A percentile compares a stretch with the other conserved stretches of the same genome.
Evolutionary conservation across 2,113 vertebrate genomes (phyloP).

Genomic region (Suricata suricatta): DNA sequence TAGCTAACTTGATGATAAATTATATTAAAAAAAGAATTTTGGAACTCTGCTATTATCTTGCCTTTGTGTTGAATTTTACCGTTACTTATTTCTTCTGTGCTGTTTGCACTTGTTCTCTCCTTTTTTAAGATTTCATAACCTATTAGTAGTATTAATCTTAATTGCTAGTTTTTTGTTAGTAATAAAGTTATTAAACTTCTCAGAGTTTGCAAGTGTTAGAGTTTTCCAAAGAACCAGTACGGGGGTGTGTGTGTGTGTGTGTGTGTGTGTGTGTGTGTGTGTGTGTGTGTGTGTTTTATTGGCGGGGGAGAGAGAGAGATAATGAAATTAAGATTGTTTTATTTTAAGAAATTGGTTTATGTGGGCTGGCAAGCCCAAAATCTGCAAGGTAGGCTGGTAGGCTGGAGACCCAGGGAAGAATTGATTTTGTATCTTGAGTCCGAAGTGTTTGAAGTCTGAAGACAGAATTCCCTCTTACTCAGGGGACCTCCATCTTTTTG

Average conservation of each 20-base stretch:
- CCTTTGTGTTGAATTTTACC: slow-evolving; percentile 1
- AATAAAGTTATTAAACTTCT: background rate
- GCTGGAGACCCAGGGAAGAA: background rate
- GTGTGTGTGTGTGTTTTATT: background rate
- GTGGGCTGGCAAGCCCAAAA: background rate
- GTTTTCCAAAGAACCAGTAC: background rate
- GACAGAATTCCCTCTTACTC: background rate
- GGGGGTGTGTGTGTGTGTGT: too few species aligned
- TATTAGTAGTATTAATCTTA: background rate
- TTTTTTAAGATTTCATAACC: background rate
- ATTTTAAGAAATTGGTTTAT: background rate
- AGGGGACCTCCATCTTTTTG: background rate
- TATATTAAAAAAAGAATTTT: background rate
- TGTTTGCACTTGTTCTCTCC: background rate
- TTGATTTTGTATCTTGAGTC: background rate
- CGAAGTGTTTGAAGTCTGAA: background rate
- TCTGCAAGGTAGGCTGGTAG: background rate
- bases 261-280: background rate
- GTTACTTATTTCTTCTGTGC: background rate
- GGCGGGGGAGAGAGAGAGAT: background rate
- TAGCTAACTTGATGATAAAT: too few species aligned
- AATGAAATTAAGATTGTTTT: background rate
- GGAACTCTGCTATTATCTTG: background rate
- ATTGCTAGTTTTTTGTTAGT: background rate
- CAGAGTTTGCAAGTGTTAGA: background rate